phyloP scores from a whole-genome alignment of 2,888 invertebrate species.

The Campoplex nolae region DNA sequence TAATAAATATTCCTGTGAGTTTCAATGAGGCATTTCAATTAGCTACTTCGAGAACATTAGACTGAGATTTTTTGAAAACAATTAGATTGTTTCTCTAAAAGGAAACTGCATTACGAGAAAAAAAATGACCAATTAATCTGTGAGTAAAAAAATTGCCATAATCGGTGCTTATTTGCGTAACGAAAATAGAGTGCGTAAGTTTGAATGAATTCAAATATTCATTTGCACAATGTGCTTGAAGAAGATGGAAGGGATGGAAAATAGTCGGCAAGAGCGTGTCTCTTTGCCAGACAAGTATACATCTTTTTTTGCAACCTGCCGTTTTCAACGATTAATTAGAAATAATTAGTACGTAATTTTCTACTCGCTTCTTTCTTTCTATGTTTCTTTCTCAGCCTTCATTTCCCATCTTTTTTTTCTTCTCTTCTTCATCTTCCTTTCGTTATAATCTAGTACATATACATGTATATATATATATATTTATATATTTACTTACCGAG shows the following conservation, averaged over 20 bases:
- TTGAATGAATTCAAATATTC: neutral
- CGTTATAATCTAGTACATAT: slow-evolving; percentile 33
- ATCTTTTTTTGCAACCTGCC: slow-evolving; percentile 27
- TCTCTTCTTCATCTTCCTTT: slow-evolving; percentile 34
- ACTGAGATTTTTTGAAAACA: neutral
- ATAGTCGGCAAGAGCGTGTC: slow-evolving; percentile 31
- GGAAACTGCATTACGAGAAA: neutral
- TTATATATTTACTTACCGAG: slow-evolving; percentile 31
- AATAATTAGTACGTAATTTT: slow-evolving; percentile 80
- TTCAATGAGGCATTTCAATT: too few relatives aligned
- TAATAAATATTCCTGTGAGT: neutral
- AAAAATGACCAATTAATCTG: neutral
- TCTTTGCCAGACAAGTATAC: slow-evolving; percentile 11
- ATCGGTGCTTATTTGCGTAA: neutral
- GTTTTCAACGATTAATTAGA: slow-evolving; percentile 78
- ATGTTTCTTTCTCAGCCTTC: slow-evolving; percentile 48
- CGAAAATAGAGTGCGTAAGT: neutral
- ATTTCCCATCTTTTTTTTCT: slow-evolving; percentile 39
- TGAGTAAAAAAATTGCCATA: neutral
- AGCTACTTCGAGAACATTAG: neutral
- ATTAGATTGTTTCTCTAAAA: neutral
- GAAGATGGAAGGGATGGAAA: slow-evolving; percentile 37
- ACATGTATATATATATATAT: slow-evolving; percentile 22
- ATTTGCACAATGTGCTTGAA: slow-evolving; percentile 35
- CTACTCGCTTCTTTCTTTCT: slow-evolving; percentile 62